These are phyloP conservation scores for Rotaria socialis DNA, from an alignment of 2,888 invertebrate species.

Conservation along the genomic window DNA sequence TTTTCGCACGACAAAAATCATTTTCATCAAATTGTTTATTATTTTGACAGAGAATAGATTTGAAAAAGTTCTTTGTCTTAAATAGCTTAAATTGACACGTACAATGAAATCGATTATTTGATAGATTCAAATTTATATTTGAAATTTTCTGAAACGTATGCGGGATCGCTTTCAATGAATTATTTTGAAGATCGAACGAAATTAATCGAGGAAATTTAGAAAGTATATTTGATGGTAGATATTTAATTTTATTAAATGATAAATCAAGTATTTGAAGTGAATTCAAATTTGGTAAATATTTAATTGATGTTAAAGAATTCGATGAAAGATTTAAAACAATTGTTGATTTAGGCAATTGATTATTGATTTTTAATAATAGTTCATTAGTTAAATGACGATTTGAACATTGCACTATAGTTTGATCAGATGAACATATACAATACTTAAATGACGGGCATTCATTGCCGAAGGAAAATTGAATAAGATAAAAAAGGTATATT, in stretches of 20 bases:
- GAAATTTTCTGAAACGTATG: not conserved
- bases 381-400: not conserved
- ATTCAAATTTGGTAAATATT: slow-evolving; percentile 1
- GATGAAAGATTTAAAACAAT: slow-evolving; percentile 15
- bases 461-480: not conserved
- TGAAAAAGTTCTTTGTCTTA: not conserved
- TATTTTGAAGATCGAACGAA: not conserved
- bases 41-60: not conserved
- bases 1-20: not conserved
- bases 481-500: not conserved
- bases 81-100: not conserved
- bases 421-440: not conserved
- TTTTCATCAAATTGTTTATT: not conserved
- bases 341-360: not conserved
- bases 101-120: not conserved
- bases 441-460: not conserved
- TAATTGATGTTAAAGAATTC: slow-evolving; percentile 2
- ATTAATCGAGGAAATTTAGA: not conserved
- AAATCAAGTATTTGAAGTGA: slow-evolving; percentile 4
- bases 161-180: not conserved
- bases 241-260: not conserved
- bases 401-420: not conserved
- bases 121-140: not conserved
- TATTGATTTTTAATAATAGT: not conserved
- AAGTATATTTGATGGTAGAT: not conserved